Conservation (phyloP, 92 coral and sea anemone species). For the Bergia sp. region DNA sequence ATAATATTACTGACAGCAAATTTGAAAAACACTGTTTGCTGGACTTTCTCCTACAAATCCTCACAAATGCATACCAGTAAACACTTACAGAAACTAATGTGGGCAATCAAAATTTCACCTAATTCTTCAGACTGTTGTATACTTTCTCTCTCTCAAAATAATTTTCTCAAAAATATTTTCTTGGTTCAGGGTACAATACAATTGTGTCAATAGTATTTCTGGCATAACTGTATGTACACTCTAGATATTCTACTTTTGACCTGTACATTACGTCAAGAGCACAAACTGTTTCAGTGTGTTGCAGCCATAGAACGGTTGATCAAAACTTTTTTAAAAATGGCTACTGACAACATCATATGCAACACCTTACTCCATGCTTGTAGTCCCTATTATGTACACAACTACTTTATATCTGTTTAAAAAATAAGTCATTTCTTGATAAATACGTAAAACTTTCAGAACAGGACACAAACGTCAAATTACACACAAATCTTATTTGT, state of each 20-base stretch:
- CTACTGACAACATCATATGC: too few species aligned
- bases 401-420: too few species aligned
- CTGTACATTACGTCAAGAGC: background rate
- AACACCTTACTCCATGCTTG: too few species aligned
- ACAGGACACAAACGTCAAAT: too few species aligned
- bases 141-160: slow-evolving; percentile 17
- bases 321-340: background rate
- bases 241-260: slow-evolving; percentile 10
- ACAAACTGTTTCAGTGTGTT: background rate
- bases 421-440: too few species aligned
- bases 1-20: background rate
- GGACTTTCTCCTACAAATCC: background rate
- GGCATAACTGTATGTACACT: slow-evolving; percentile 6
- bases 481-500: too few species aligned
- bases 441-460: too few species aligned
- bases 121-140: background rate
- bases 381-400: too few species aligned
- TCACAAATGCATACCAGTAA: too few species aligned
- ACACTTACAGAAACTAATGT: too few species aligned
- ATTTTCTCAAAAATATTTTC: slow-evolving; percentile 37
- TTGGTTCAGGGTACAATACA: slow-evolving; percentile 16
- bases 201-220: background rate
- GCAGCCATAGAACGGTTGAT: background rate
- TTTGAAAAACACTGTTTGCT: background rate
- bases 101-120: background rate